Percentiles rank a stretch among this genome's conserved stretches.
Evolutionary conservation across 2,888 invertebrate genomes (phyloP).

Genomic region (Scrobipalpa costella): DNA sequence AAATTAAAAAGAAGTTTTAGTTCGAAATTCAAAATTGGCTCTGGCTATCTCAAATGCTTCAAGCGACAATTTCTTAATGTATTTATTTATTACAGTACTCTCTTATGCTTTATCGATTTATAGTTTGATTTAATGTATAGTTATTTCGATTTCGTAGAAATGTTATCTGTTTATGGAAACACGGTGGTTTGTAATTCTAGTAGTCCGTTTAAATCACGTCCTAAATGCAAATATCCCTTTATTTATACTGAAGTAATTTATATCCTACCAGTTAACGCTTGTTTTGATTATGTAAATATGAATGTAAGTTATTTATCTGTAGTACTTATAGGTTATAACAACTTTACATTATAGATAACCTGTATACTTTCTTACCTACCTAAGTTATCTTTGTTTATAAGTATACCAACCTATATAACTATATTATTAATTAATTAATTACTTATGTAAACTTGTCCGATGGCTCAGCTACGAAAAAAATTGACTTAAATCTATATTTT

Average conservation of each 20-base stretch:
- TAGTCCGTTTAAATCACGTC: neutral
- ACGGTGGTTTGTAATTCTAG: constrained; percentile 4
- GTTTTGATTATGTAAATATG: constrained; percentile 18
- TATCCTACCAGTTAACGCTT: constrained; percentile 15
- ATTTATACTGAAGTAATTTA: constrained; percentile 11
- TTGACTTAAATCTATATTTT: too few relatives aligned
- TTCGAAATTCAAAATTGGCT: neutral
- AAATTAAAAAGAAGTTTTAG: neutral
- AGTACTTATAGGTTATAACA: constrained; percentile 13
- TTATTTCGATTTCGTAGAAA: neutral
- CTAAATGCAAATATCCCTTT: constrained; percentile 8
- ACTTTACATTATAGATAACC: neutral
- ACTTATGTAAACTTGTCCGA: too few relatives aligned
- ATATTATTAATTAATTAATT: too few relatives aligned
- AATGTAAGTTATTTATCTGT: constrained; percentile 4
- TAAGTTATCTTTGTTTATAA: neutral
- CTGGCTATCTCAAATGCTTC: neutral
- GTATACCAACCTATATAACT: too few relatives aligned
- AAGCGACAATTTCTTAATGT: too few relatives aligned
- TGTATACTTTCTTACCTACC: neutral
- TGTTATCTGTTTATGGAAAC: constrained; percentile 7
- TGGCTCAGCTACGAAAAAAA: too few relatives aligned
- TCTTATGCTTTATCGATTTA: neutral
- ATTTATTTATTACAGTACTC: too few relatives aligned
- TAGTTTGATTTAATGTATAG: neutral